Percentiles rank a stretch among this genome's conserved stretches.
These are phyloP conservation scores for Drosophila sucinea DNA, from an alignment of 1,140 invertebrate species.

Conservation along the genomic window DNA sequence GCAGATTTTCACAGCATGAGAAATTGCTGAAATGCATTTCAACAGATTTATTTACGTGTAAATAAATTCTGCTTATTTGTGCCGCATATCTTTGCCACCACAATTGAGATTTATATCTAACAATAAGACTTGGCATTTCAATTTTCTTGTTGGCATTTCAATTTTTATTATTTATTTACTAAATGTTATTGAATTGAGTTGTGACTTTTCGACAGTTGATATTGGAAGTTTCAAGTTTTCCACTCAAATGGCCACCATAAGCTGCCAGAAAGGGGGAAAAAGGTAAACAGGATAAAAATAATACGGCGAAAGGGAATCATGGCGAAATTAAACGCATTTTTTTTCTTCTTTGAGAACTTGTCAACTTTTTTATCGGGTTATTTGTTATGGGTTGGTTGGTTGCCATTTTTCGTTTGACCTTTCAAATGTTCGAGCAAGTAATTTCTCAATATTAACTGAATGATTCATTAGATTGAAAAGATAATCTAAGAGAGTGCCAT, in stretches of 20 bases:
- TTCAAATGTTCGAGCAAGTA: slow-evolving; percentile 36
- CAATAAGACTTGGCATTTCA: slow-evolving; percentile 6
- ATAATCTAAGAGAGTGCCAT: background rate
- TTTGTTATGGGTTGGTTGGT: slow-evolving; percentile 26
- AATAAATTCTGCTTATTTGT: slow-evolving; percentile 22
- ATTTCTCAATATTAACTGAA: slow-evolving; percentile 21
- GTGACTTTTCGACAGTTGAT: slow-evolving; percentile 2
- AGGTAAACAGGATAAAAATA: slow-evolving; percentile 18
- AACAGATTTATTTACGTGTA: slow-evolving; percentile 18
- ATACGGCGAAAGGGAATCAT: background rate
- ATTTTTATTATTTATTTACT: slow-evolving; percentile 37
- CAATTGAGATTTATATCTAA: slow-evolving; percentile 60
- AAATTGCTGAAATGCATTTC: slow-evolving; percentile 47
- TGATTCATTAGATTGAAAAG: slow-evolving; percentile 16
- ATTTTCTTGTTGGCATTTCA: slow-evolving; percentile 9
- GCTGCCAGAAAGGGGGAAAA: background rate
- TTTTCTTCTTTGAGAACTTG: slow-evolving; percentile 12
- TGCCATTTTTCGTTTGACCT: background rate
- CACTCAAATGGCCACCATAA: slow-evolving; percentile 5
- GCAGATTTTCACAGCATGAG: background rate
- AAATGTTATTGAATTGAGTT: slow-evolving; percentile 11
- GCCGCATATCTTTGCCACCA: background rate
- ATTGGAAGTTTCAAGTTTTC: background rate
- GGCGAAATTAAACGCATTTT: background rate
- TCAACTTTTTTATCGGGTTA: slow-evolving; percentile 50